phyloP scores from a whole-genome alignment of 2,113 vertebrate species.

The Microtus montanus region DNA sequence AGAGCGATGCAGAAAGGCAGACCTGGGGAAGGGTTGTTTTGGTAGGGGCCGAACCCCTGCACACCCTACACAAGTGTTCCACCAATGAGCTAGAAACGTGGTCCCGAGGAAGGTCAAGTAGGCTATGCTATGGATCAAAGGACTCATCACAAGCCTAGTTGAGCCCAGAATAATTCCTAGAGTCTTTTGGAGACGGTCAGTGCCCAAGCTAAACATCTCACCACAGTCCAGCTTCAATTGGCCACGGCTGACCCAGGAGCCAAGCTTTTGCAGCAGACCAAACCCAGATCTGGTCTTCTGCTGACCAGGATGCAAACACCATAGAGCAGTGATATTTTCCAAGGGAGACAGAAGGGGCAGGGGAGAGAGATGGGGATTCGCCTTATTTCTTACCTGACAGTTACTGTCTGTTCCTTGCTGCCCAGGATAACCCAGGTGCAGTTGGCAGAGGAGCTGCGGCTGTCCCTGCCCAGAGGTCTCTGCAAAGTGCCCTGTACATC shows the following conservation, averaged over 20 bases:
- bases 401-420: conserved; percentile 74
- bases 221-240: neutral
- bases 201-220: neutral
- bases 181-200: conserved; percentile 13
- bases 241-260: neutral
- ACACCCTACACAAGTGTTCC: neutral
- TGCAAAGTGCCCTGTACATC: conserved; percentile 75
- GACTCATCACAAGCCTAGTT: neutral
- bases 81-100: neutral
- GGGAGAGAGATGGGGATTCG: neutral
- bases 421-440: conserved; percentile 80
- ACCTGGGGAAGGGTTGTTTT: neutral
- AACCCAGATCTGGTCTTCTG: conserved; percentile 1
- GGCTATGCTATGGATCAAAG: neutral
- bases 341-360: neutral
- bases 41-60: neutral
- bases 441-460: conserved; percentile 54
- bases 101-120: neutral
- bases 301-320: conserved; percentile 1
- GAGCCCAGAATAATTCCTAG: neutral
- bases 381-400: conserved; percentile 72
- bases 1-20: neutral
- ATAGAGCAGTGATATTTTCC: neutral
- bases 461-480: conserved; percentile 65
- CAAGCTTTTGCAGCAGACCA: conserved; percentile 10